Evolutionary conservation across 2,113 vertebrate species (phyloP).

Genomic region (Quiscalus mexicanus): DNA sequence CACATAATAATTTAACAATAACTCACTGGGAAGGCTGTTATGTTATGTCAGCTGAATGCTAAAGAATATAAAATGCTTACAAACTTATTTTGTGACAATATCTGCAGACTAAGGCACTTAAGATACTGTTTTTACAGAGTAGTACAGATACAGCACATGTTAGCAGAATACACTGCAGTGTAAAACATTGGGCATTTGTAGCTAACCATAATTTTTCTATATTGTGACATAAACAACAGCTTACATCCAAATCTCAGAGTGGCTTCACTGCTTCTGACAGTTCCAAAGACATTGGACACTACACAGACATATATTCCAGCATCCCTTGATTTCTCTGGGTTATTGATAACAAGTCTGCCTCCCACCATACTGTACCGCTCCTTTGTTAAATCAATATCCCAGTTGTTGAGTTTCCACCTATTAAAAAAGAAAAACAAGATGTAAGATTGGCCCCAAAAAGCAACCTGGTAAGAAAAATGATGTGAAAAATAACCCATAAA

Average conservation of each 20-base stretch:
- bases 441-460: background rate
- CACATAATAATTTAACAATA: background rate
- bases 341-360: constrained; percentile 90
- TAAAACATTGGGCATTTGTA: background rate
- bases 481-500: background rate
- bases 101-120: background rate
- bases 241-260: constrained; percentile 93
- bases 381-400: constrained; percentile 81
- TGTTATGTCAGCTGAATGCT: background rate
- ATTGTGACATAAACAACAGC: constrained; percentile 30
- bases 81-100: background rate
- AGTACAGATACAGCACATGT: background rate
- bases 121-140: background rate
- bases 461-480: background rate
- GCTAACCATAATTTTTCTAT: background rate
- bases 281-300: constrained; percentile 87
- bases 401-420: constrained; percentile 88
- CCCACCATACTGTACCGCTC: constrained; percentile 86
- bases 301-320: constrained; percentile 88
- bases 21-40: background rate
- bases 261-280: constrained; percentile 87
- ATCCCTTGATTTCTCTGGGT: constrained; percentile 85
- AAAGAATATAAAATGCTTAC: background rate
- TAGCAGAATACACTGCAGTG: background rate
- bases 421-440: constrained; percentile 20